These are phyloP conservation scores for Phalacrocorax carbo DNA, from an alignment of 2,113 vertebrate species.

Conservation along the genomic window DNA sequence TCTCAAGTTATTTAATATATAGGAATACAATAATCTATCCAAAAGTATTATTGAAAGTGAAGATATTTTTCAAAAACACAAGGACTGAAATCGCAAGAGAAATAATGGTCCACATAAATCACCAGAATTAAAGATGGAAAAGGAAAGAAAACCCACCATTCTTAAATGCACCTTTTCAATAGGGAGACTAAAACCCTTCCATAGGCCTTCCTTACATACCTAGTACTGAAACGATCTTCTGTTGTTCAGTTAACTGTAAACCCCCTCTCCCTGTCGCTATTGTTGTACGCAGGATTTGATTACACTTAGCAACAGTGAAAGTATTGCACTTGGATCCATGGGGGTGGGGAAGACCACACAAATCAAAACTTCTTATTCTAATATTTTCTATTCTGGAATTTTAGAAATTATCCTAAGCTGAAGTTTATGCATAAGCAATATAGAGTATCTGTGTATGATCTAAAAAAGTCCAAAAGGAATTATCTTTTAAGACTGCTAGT, in stretches of 20 bases:
- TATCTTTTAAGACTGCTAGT: background rate
- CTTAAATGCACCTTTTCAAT: background rate
- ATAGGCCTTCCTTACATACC: background rate
- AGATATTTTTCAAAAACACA: background rate
- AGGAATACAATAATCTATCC: background rate
- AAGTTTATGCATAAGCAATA: background rate
- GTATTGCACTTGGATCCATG: background rate
- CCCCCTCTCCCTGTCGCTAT: background rate
- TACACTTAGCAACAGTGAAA: background rate
- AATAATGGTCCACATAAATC: background rate
- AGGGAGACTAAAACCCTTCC: background rate
- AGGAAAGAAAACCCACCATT: background rate
- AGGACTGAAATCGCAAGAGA: background rate
- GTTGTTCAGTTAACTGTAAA: background rate
- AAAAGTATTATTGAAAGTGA: background rate
- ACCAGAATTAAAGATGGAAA: background rate
- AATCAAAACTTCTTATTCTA: background rate
- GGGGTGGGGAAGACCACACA: background rate
- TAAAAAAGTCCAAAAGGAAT: slow-evolving; percentile 27
- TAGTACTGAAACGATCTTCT: background rate
- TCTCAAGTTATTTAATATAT: background rate
- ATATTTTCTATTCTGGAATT: background rate
- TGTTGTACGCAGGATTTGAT: background rate
- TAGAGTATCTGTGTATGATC: background rate
- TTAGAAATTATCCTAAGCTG: background rate